Conservation (phyloP, 2,888 invertebrate genomes). For the Chorisops tibialis region DNA sequence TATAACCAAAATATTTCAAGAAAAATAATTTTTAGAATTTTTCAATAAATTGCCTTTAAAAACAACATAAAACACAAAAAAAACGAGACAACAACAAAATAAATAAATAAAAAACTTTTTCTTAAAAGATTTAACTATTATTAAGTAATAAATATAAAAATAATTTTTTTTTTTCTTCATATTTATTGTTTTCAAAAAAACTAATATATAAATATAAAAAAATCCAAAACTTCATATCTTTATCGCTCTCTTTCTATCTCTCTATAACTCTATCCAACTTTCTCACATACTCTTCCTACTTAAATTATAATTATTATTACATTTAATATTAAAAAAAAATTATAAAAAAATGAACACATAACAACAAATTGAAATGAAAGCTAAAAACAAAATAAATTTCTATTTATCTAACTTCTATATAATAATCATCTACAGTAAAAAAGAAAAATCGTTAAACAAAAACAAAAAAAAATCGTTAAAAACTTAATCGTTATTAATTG, state of each 20-base stretch:
- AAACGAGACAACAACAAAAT: background rate
- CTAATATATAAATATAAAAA: background rate
- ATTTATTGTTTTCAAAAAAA: background rate
- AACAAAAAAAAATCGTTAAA: no score
- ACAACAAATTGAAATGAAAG: no score
- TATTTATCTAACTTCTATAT: no score
- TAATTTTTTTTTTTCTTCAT: conserved; percentile 2
- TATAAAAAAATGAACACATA: no score
- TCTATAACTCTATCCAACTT: conserved; percentile 5
- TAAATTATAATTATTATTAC: background rate
- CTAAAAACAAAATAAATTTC: no score
- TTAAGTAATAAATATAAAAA: conserved; percentile 7
- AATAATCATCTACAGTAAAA: no score
- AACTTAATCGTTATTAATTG: no score
- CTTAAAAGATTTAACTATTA: background rate
- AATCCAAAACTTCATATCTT: conserved; percentile 1
- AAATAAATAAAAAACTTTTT: conserved; percentile 4
- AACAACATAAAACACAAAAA: conserved; percentile 1
- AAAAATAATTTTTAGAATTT: conserved; percentile 3
- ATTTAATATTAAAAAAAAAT: no score
- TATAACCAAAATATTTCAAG: background rate
- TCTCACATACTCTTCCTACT: background rate
- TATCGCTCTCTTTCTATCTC: conserved; percentile 10
- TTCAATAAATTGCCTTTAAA: conserved; percentile 11
- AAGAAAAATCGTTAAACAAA: no score